A percentile compares a stretch with the other conserved stretches of the same genome.
These are phyloP conservation scores for Chymomyza procnemis DNA, from an alignment of 2,888 invertebrate genomes.

Conservation along the genomic window DNA sequence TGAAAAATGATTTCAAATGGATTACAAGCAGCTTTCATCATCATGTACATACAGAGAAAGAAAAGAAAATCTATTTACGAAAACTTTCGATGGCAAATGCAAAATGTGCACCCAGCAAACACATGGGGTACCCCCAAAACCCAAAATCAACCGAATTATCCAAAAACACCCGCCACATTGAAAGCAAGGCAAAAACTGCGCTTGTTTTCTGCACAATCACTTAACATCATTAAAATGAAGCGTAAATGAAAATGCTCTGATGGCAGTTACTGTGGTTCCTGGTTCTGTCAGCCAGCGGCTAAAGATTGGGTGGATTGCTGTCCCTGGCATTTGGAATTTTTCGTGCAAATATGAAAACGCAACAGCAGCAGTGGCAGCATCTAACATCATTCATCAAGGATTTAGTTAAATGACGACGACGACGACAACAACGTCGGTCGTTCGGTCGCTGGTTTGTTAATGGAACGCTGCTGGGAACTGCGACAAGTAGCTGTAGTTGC, in stretches of 20 bases:
- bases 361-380: conserved; percentile 20
- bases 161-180: background rate
- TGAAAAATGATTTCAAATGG: conserved; percentile 69
- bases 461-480: background rate
- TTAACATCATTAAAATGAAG: conserved; percentile 72
- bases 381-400: conserved; percentile 71
- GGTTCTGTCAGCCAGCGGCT: background rate
- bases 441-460: background rate
- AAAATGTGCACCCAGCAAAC: conserved; percentile 35
- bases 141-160: background rate
- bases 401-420: conserved; percentile 68
- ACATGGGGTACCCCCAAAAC: background rate
- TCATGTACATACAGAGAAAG: conserved; percentile 25
- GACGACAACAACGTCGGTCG: background rate
- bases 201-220: conserved; percentile 68
- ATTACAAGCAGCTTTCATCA: conserved; percentile 66
- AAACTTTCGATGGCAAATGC: conserved; percentile 58
- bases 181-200: background rate
- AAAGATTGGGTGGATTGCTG: conserved; percentile 44
- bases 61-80: conserved; percentile 60
- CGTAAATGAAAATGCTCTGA: conserved; percentile 63
- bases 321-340: conserved; percentile 57
- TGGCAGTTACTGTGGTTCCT: background rate
- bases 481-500: background rate
- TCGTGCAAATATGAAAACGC: conserved; percentile 63